Conservation (phyloP, 1,140 invertebrate species). For the Subanguina moxae region DNA sequence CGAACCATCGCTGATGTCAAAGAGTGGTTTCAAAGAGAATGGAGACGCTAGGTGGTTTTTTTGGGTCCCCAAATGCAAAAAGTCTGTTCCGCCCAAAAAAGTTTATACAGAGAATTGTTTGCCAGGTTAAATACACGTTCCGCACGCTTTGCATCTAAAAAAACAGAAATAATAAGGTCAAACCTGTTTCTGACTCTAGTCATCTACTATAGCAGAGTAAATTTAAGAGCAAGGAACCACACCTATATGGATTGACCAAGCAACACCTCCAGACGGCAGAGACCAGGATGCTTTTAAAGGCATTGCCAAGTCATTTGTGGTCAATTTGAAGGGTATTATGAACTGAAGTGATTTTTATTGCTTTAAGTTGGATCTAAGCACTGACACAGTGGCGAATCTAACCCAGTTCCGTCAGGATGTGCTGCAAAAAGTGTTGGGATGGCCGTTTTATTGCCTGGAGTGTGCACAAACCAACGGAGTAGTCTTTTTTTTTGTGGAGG, state of each 20-base stretch:
- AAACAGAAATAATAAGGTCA: no score
- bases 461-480: conserved; percentile 19
- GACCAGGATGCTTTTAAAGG: conserved; percentile 6
- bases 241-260: conserved; percentile 2
- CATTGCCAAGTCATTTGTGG: background rate
- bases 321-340: background rate
- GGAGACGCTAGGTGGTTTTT: no score
- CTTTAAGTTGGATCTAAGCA: conserved; percentile 7
- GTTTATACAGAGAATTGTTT: no score
- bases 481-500: background rate
- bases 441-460: conserved; percentile 39
- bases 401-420: background rate
- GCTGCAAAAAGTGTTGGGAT: conserved; percentile 25
- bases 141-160: no score
- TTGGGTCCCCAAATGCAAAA: no score
- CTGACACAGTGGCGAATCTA: background rate
- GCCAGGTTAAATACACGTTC: no score
- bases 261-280: background rate
- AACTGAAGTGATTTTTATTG: background rate
- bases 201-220: no score
- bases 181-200: no score
- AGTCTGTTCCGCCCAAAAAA: no score
- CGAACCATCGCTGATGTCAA: no score
- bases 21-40: no score
- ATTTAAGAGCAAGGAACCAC: background rate